Evolutionary conservation across 64 coral and sea anemone genomes (phyloP), one percentile per base, ranked within the genome.

Genomic region (Actinia tenebrosa): DNA sequence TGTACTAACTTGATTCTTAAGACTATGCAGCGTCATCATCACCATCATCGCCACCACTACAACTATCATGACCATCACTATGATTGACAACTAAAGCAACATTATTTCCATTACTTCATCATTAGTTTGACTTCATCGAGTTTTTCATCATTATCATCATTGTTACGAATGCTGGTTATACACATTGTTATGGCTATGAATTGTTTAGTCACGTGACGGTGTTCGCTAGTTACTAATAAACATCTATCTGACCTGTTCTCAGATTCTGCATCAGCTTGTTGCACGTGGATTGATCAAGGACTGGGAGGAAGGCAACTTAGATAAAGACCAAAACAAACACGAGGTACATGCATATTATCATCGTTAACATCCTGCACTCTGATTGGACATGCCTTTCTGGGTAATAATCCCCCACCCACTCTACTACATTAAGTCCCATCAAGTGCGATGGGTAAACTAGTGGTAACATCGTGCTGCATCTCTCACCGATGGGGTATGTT

Each of bases 261-360:
- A 91, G 90, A 95, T 94, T 78, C 88, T 98, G 20, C 96, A 98
- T 62, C 96, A 98, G 55, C 86, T 98, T 18, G 89, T 92, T 20
- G 96, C 96, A 7, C 84, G 91, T 54, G 96, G 93, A 37, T n/a
- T 98, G 26, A 98, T 98, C n/a, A 90, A 90, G 60, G 96, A 98
- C 88, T 98, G 96, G 96, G 93, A 98, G 58, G 96, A 98, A 44
- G 96, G 96, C 11, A 92, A 82, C 71, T 80, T 98, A 46, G 93
- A 94, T 54, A 60, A 68, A 77, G 66, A 98, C 45, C 84, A 91
- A 56, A 88, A 88, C 44, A 87, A 88, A 77, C 93, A 98, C 54
- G 93, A 98, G 96, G 96, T 98, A 56, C 37, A 61, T 14, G 23
- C 11, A 25, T 15, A 75, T 37, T 37, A 37, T 37, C 30, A 37